Evolutionary conservation across 2,888 invertebrate genomes (phyloP), one percentile per base, ranked within the genome.

Genomic region (Spisula solida): DNA sequence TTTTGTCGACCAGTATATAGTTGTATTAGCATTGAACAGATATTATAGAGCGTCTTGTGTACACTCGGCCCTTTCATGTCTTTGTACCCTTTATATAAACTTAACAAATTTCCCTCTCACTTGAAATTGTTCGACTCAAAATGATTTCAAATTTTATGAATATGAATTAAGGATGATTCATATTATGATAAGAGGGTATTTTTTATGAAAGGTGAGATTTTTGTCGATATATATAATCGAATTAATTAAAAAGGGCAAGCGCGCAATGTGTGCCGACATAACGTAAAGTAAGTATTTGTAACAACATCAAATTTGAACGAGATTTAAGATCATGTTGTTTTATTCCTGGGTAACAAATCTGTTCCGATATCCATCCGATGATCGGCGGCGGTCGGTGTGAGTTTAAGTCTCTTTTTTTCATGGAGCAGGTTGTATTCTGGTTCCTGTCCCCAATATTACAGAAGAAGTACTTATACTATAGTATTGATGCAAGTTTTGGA

Each of bases 91-190:
- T n/a, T 56, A 56, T 20, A 56, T n/a, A n/a, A n/a, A n/a, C 25
- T 66, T 25, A 25, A 10, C 25, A 66, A 4, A n/a, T n/a, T 25
- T 25, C n/a, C n/a, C 60, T 66, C 25, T 66, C 60, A 12, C 25
- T 66, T 66, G 25, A 25, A n/a, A 16, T 51, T 1, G 25, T 25
- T 66, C n/a, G 25, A 66, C 60, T 25, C 14, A 51, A 56, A 66
- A 66, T 66, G 5, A n/a, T 66, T 66, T 66, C 60, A 25, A n/a
- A 66, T 25, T 66, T 66, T 66, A 66, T 66, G 60, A 25, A 66
- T 66, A 66, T 66, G 25, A 66, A n/a, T 66, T 66, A 66, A 66
- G 16, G 25, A 56, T 66, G 60, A 66, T 66, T 66, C 60, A 66
- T 66, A 66, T 66, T 25, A 41, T 66, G n/a, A 66, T 66, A 66